Conservation (phyloP, 2,888 invertebrate species). For the Aleiodes testaceus region DNA sequence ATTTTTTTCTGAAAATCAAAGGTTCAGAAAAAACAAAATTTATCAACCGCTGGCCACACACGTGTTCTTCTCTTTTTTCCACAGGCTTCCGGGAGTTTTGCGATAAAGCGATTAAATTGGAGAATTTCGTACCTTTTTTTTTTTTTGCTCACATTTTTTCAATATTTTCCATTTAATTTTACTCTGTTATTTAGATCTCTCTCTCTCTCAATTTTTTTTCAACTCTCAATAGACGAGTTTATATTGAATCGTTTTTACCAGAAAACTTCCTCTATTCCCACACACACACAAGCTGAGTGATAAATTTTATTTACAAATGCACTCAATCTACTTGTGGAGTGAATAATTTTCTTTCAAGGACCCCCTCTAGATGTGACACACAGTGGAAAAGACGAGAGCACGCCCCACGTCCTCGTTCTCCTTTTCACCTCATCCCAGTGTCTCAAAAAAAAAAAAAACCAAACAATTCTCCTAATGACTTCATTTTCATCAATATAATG, state of each 20-base stretch:
- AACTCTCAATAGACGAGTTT: too few relatives aligned
- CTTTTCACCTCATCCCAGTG: constrained; percentile 46
- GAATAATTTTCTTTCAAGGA: constrained; percentile 66
- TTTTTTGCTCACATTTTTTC: too few relatives aligned
- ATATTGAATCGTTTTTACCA: too few relatives aligned
- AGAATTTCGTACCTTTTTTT: too few relatives aligned
- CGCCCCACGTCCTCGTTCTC: constrained; percentile 43
- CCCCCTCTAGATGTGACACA: constrained; percentile 59
- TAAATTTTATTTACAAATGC: constrained; percentile 40
- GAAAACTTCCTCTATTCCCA: too few relatives aligned
- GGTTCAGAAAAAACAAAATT: background rate
- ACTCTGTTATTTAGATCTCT: too few relatives aligned
- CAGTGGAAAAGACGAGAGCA: constrained; percentile 22
- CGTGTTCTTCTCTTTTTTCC: too few relatives aligned
- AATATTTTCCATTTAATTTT: too few relatives aligned
- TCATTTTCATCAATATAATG: background rate
- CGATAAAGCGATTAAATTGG: too few relatives aligned
- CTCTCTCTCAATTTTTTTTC: too few relatives aligned
- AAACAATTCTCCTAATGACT: background rate
- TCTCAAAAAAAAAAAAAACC: background rate
- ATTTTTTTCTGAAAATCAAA: background rate
- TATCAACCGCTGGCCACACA: too few relatives aligned
- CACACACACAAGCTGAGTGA: background rate
- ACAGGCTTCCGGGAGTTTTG: too few relatives aligned
- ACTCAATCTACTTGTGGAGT: constrained; percentile 58